A percentile compares a stretch with the other conserved stretches of the same genome.
phyloP scores from a whole-genome alignment of 2,113 vertebrate species.

The Psettodes erumei region DNA sequence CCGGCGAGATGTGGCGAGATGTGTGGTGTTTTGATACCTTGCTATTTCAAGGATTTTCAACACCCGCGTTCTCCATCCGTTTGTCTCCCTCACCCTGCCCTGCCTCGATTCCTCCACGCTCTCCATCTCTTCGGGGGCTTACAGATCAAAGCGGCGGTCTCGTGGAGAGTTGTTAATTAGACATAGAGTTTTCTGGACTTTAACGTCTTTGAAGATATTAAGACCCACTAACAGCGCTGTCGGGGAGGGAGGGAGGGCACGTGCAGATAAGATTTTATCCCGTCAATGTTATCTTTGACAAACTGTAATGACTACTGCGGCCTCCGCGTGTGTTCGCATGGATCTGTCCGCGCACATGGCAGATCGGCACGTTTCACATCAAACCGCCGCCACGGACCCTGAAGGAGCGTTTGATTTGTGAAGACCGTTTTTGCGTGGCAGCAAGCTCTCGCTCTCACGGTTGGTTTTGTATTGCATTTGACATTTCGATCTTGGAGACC shows the following conservation, averaged over 20 bases:
- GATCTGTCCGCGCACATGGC: neutral
- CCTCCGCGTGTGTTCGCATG: neutral
- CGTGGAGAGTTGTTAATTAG: constrained; percentile 55
- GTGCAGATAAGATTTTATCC: constrained; percentile 12
- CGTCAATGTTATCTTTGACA: constrained; percentile 24
- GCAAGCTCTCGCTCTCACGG: neutral
- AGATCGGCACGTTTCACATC: constrained; percentile 3
- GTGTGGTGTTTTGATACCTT: constrained; percentile 55
- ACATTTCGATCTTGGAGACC: neutral
- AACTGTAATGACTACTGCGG: neutral
- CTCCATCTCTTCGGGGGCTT: constrained; percentile 35
- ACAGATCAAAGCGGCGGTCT: constrained; percentile 62
- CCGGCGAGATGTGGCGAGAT: constrained; percentile 53
- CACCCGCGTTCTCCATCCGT: constrained; percentile 32
- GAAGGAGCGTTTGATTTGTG: neutral
- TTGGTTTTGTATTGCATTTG: constrained; percentile 1
- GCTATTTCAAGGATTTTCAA: constrained; percentile 50
- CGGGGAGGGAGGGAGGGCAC: constrained; percentile 8
- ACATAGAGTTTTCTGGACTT: constrained; percentile 51
- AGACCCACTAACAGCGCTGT: constrained; percentile 22
- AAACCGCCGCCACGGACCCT: neutral
- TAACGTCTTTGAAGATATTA: constrained; percentile 58
- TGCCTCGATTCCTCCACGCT: constrained; percentile 14
- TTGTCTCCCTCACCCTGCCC: constrained; percentile 18
- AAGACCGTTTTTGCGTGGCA: neutral